These are phyloP conservation scores for Timandra comae DNA, from an alignment of 2,888 invertebrate genomes.

Conservation along the genomic window DNA sequence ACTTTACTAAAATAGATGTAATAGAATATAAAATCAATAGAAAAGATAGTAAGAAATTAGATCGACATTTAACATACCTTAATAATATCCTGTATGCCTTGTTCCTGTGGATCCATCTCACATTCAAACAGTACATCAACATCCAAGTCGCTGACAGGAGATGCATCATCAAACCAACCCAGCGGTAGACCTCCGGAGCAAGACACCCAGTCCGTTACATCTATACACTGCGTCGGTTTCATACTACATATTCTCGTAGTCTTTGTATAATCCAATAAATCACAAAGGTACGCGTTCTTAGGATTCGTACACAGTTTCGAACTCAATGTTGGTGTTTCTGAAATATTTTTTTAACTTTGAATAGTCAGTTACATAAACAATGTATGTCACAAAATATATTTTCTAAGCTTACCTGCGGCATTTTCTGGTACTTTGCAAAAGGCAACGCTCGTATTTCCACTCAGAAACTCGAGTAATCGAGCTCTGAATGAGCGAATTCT, in stretches of 20 bases:
- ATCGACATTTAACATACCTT: conserved; percentile 31
- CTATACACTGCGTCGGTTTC: conserved; percentile 66
- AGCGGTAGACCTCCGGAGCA: conserved; percentile 59
- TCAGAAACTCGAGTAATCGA: conserved; percentile 79
- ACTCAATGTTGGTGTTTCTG: conserved; percentile 72
- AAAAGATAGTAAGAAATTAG: too few relatives aligned
- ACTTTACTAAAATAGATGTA: too few relatives aligned
- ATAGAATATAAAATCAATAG: too few relatives aligned
- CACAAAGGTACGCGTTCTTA: conserved; percentile 77
- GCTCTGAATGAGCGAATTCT: conserved; percentile 82
- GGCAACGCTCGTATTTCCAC: conserved; percentile 76
- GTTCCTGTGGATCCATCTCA: conserved; percentile 65
- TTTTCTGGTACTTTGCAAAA: conserved; percentile 78
- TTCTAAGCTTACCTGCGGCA: conserved; percentile 49
- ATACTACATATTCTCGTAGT: conserved; percentile 67
- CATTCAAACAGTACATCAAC: conserved; percentile 65
- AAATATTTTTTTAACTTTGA: conserved; percentile 19
- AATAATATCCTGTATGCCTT: conserved; percentile 40
- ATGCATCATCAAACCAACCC: conserved; percentile 42
- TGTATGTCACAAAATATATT: neutral
- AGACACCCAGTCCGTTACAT: conserved; percentile 65
- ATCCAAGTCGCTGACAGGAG: conserved; percentile 50
- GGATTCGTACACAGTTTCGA: conserved; percentile 75
- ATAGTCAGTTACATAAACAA: conserved; percentile 9
- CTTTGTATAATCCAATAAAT: conserved; percentile 73